phyloP scores from a whole-genome alignment of 1,140 invertebrate genomes.

The Bathynomus jamesi region DNA sequence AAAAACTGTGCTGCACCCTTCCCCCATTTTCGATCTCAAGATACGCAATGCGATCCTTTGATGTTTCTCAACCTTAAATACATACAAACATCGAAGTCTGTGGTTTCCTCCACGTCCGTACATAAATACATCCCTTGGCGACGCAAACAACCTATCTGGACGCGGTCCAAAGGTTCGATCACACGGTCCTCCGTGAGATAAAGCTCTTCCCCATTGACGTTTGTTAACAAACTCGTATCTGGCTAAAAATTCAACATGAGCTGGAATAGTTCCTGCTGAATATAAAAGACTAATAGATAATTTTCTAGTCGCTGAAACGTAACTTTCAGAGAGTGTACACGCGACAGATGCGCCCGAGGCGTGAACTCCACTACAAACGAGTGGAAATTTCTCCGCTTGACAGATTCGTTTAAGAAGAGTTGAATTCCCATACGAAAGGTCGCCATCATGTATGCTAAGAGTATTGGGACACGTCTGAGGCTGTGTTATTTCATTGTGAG shows the following conservation, averaged over 20 bases:
- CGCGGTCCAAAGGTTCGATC: slow-evolving; percentile 27
- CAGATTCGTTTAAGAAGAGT: slow-evolving; percentile 26
- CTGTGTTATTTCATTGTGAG: slow-evolving; percentile 27
- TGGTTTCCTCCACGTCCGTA: slow-evolving; percentile 28
- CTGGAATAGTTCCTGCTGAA: slow-evolving; percentile 25
- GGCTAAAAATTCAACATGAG: slow-evolving; percentile 33
- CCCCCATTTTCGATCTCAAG: slow-evolving; percentile 28
- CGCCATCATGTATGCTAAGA: slow-evolving; percentile 26
- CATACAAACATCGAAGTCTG: slow-evolving; percentile 27
- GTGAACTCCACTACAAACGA: slow-evolving; percentile 29
- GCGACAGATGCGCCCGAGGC: slow-evolving; percentile 24
- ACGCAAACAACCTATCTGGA: slow-evolving; percentile 33
- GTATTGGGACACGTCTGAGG: slow-evolving; percentile 29
- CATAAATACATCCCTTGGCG: slow-evolving; percentile 32
- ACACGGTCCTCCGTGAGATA: slow-evolving; percentile 21
- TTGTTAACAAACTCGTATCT: slow-evolving; percentile 32
- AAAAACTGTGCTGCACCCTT: slow-evolving; percentile 23
- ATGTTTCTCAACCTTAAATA: slow-evolving; percentile 21
- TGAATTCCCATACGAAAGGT: not conserved
- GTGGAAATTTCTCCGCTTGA: slow-evolving; percentile 23
- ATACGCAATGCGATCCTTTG: slow-evolving; percentile 27
- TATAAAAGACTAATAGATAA: slow-evolving; percentile 26
- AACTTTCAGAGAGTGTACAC: slow-evolving; percentile 27
- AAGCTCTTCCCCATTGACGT: slow-evolving; percentile 26
- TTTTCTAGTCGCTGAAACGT: slow-evolving; percentile 18